A percentile compares a stretch with the other conserved stretches of the same genome.
Evolutionary conservation across 2,797 vertebrate genomes (phyloP).

Genomic region (Tragopan temminckii): DNA sequence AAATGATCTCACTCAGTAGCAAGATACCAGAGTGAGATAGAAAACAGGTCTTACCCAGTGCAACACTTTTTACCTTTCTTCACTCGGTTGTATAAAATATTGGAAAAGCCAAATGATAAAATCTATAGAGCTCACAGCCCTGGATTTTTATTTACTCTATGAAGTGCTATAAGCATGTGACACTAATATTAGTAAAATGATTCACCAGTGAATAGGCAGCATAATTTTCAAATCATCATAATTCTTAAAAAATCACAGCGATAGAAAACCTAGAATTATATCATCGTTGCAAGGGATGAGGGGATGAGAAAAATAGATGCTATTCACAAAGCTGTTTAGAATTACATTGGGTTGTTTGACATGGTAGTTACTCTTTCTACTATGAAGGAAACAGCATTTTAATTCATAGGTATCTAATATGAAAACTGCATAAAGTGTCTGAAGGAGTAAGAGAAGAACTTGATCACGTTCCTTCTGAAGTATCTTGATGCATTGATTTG

Average conservation of each 20-base stretch:
- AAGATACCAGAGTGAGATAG: not conserved
- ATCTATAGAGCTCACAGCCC: not conserved
- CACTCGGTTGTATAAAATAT: constrained; percentile 2
- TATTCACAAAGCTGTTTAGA: not conserved
- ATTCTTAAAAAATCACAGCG: not conserved
- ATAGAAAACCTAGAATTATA: not conserved
- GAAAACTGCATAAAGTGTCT: not conserved
- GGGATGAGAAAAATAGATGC: not conserved
- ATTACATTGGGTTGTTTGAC: not conserved
- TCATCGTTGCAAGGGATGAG: not conserved
- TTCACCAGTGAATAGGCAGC: not conserved
- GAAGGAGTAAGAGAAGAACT: not conserved
- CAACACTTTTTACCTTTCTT: not conserved
- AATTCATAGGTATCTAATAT: not conserved
- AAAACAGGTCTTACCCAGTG: not conserved
- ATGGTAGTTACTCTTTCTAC: not conserved
- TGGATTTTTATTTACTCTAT: not conserved
- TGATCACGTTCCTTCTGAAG: not conserved
- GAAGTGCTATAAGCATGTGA: not conserved
- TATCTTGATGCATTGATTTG: not conserved
- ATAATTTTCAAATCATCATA: not conserved
- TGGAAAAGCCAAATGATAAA: not conserved
- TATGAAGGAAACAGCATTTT: not conserved
- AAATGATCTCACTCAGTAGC: not conserved
- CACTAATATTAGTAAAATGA: not conserved